Evolutionary conservation across 1,140 invertebrate genomes (phyloP), one percentile per base, ranked within the genome.

Genomic region (Spodoptera litura): DNA sequence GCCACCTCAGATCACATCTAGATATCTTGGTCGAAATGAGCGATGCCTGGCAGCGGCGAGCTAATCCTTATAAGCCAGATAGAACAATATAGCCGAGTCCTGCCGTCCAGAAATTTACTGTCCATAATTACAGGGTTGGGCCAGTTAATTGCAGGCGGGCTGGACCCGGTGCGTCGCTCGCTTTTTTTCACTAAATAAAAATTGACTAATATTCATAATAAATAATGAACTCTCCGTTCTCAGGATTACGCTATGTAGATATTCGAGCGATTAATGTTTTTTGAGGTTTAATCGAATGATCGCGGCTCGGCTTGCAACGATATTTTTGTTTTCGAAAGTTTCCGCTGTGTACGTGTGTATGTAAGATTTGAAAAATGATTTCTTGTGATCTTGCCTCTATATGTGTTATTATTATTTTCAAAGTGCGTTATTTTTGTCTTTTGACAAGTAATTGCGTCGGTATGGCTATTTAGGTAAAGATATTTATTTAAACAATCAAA

Each of bases 151-250:
- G 93, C 93, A 90, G 87, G 77, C 83, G 86, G 78, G 87, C 86
- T 81, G 85, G 88, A 78, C 88, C 84, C 86, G 87, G 82, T 85
- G 77, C 82, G 84, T 85, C 85, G 88, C 86, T 90, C 83, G 87
- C 88, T 91, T 93, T 94, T 92, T 93, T 94, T 91, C 87, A 92
- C 91, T 91, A 93, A 94, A 93, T 93, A 93, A 93, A 94, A 94
- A 93, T 93, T 93, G 92, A 94, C 93, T 94, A 94, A 94, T 94
- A 93, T 93, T 93, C 92, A 93, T 93, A 93, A 94, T 94, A 94
- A 94, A 94, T 93, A 94, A 94, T 93, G 92, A 93, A 93, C 87
- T 90, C 87, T 89, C 87, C 88, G 84, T 86, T 90, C 90, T 89
- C 87, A 89, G 85, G 86, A 85, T 81, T 85, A 77, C 62, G 74